Evolutionary conservation across 2,113 vertebrate genomes (phyloP).

Genomic region (Sapayoa aenigma): DNA sequence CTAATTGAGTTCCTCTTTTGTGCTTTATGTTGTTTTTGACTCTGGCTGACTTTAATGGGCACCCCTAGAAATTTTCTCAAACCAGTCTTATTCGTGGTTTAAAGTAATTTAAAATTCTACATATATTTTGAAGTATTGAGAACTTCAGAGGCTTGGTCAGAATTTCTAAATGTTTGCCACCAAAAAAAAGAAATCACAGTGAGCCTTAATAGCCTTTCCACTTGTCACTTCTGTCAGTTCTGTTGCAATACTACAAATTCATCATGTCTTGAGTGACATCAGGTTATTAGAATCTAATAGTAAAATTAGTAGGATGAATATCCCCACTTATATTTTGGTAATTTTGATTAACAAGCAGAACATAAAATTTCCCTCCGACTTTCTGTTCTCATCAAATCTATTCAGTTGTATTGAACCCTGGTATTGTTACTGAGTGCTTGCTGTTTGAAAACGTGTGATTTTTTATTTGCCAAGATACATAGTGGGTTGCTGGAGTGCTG

Average conservation of each 20-base stretch:
- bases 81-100: background rate
- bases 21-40: background rate
- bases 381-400: background rate
- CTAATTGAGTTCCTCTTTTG: background rate
- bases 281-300: background rate
- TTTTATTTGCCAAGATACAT: background rate
- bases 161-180: background rate
- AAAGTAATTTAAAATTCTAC: background rate
- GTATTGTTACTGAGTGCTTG: background rate
- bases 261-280: background rate
- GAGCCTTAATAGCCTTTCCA: background rate
- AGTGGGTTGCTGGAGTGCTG: background rate
- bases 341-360: background rate
- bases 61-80: background rate
- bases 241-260: background rate
- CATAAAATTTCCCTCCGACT: background rate
- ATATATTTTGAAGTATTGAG: background rate
- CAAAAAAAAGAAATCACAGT: background rate
- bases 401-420: background rate
- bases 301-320: background rate
- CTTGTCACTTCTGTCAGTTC: background rate
- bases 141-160: background rate
- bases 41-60: background rate
- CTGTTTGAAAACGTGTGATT: background rate
- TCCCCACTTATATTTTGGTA: background rate